Percentiles rank a stretch among this genome's conserved stretches.
phyloP scores from a whole-genome alignment of 2,888 invertebrate genomes.

The Drosophila heteroneura region DNA sequence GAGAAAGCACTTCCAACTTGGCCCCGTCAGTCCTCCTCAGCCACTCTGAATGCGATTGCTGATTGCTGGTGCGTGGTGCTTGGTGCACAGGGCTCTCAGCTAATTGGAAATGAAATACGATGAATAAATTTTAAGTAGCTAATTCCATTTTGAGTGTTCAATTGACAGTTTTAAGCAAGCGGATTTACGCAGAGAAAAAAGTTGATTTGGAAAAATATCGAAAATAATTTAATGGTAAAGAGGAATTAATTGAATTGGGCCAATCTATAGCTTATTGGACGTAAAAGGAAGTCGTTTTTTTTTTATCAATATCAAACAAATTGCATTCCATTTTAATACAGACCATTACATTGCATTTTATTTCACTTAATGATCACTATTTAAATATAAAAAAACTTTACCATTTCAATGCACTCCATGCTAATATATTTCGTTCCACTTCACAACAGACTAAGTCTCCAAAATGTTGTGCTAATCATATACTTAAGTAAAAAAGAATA shows the following conservation, averaged over 20 bases:
- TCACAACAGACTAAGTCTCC: not conserved
- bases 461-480: conserved; percentile 8
- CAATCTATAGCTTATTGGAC: not conserved
- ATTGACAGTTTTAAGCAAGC: conserved; percentile 4
- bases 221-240: not conserved
- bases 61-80: conserved; percentile 3
- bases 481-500: not conserved
- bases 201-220: not conserved
- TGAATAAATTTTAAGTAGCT: conserved; percentile 6
- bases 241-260: not conserved
- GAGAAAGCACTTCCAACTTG: conserved; percentile 37
- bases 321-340: too few species aligned
- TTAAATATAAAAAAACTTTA: not conserved
- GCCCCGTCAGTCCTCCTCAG: not conserved
- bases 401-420: not conserved
- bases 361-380: not conserved
- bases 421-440: not conserved
- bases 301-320: not conserved
- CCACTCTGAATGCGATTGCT: conserved; percentile 17
- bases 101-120: conserved; percentile 12
- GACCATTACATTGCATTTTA: not conserved
- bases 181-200: not conserved
- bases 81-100: not conserved
- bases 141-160: conserved; percentile 7
- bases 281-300: not conserved